Evolutionary conservation across 2,888 invertebrate species (phyloP).

Genomic region (Drosophila sordidula): DNA sequence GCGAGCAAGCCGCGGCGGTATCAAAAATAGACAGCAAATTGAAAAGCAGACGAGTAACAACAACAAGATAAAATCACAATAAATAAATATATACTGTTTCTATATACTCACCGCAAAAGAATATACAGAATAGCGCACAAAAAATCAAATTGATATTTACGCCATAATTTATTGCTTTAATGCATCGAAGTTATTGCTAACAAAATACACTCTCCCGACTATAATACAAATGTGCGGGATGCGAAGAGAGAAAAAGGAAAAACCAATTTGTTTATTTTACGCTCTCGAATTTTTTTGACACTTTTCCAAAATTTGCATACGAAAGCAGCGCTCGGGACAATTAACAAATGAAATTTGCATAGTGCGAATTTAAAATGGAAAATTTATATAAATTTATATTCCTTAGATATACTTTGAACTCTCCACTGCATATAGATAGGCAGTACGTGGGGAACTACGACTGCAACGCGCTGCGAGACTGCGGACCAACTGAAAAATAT

Average conservation of each 20-base stretch:
- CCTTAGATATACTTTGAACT: not conserved
- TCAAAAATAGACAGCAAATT: slow-evolving; percentile 34
- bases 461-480: slow-evolving; percentile 51
- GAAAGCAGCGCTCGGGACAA: slow-evolving; percentile 45
- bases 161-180: slow-evolving; percentile 55
- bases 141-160: slow-evolving; percentile 55
- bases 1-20: slow-evolving; percentile 12
- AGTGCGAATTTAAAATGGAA: slow-evolving; percentile 21
- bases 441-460: slow-evolving; percentile 25
- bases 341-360: slow-evolving; percentile 53
- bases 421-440: not conserved
- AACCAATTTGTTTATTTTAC: slow-evolving; percentile 26
- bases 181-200: slow-evolving; percentile 41
- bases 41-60: slow-evolving; percentile 22
- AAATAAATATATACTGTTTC: slow-evolving; percentile 18
- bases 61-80: slow-evolving; percentile 29
- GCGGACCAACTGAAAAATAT: slow-evolving; percentile 50
- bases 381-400: slow-evolving; percentile 8
- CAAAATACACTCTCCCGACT: slow-evolving; percentile 27
- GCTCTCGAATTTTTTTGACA: slow-evolving; percentile 30
- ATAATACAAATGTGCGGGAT: slow-evolving; percentile 7
- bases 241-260: slow-evolving; percentile 5
- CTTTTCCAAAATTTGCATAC: slow-evolving; percentile 46
- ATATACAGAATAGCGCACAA: slow-evolving; percentile 33
- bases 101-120: slow-evolving; percentile 50